Base-by-base conservation (phyloP, 2,113 vertebrate species). In the Meleagris gallopavo region DNA sequence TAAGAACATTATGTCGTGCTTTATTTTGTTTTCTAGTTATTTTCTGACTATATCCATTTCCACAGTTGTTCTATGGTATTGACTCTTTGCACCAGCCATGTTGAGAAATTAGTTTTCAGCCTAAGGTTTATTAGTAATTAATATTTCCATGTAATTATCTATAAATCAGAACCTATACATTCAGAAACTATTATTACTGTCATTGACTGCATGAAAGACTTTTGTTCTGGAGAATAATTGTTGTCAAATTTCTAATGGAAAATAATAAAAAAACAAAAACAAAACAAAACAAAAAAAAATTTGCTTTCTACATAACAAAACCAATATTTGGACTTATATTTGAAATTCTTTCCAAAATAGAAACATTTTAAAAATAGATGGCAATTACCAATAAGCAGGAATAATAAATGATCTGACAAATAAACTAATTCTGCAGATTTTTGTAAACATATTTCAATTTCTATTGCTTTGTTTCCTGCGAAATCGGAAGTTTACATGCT, bases 1-100 rank as follows among this genome's bases (percentile, higher is more conserved):
- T 72, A 34, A 67, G 25, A 85, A 34, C 71, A 60, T 32, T 75
- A 40, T 46, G 15, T 52, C 16, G 7, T 58, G 9, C 43, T 90
- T 89, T 84, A 52, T 65, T 92, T 34, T 64, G 19, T 84, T 95
- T 90, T 88, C 29, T 80, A 34, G 30, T 45, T 54, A 60, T 48
- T 96, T 84, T 57, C 78, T 89, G 40, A 30, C 34, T 72, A 72
- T 17, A 4, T 10, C 2, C 22, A 27, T 65, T 89, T 86, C 40
- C 45, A 84, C 14, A 57, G 22, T 18, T 75, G 6, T 6, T 78
- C 69, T 43, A 8, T 64, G 9, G 6, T 36, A 40, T 83, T 85
- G 5, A 73, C 89, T 90, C 67, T 65, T 95, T 72, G 48, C 29
- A 79, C 19, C 32, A 67, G 7, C 7, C 34, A 79, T 25, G 57